Percentiles rank a stretch among this genome's conserved stretches.
Evolutionary conservation across 2,888 invertebrate species (phyloP).

Genomic region (Phlogophora meticulosa): DNA sequence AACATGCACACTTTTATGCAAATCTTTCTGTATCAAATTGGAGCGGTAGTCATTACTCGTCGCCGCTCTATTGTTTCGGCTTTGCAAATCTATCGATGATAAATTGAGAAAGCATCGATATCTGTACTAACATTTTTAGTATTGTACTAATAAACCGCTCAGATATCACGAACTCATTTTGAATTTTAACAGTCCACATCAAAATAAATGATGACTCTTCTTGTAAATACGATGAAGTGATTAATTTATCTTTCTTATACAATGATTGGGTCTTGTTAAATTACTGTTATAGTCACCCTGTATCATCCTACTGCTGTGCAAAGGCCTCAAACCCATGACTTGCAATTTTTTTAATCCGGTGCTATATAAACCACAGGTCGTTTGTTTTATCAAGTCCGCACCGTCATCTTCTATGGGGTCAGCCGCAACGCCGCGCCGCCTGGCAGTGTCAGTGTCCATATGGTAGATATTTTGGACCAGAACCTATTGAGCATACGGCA

Average conservation of each 20-base stretch:
- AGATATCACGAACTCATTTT: background rate
- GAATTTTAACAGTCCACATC: background rate
- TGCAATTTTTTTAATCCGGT: too few relatives aligned
- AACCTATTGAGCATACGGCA: too few relatives aligned
- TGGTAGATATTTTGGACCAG: too few relatives aligned
- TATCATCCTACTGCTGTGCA: too few relatives aligned
- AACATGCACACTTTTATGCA: constrained; percentile 15
- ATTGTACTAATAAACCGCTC: background rate
- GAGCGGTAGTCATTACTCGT: constrained; percentile 16
- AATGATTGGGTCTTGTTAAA: background rate
- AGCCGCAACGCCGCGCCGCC: too few relatives aligned
- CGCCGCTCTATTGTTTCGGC: constrained; percentile 1
- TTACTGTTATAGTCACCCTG: too few relatives aligned
- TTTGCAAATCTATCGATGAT: constrained; percentile 1
- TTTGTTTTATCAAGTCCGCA: too few relatives aligned
- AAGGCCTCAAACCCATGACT: too few relatives aligned
- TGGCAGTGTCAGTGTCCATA: too few relatives aligned
- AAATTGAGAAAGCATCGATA: constrained; percentile 1
- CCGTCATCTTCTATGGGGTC: too few relatives aligned
- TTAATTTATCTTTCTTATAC: background rate
- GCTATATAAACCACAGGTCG: too few relatives aligned
- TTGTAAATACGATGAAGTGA: background rate
- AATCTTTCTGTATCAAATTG: constrained; percentile 3
- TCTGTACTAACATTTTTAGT: background rate
- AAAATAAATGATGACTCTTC: background rate